Evolutionary conservation across 2,797 vertebrate species (phyloP), one percentile per base, ranked within the genome.

Genomic region (Garrulus glandarius): DNA sequence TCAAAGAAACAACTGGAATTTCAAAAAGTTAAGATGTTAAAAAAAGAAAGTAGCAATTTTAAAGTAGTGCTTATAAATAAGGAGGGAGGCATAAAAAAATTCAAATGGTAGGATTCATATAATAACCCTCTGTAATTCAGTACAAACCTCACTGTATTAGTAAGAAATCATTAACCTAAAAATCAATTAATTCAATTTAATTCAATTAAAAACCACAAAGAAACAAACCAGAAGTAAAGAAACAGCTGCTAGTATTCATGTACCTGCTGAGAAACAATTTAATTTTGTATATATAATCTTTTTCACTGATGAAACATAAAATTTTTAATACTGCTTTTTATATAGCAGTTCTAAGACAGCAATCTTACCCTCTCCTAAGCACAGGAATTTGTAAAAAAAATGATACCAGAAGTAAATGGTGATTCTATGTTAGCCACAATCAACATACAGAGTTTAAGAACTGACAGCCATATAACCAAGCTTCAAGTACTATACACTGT

Each of bases 301-400:
- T 84, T 43, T 46, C 5, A 68, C 6, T 46, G 9, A 72, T 5
- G 0, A 75, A 55, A 24, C 0, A 0, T 11, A 74, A 23, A 1
- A 24, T 53, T 64, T 68, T 5, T 20, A 67, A 30, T 36, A 49
- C 8, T 44, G 15, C 14, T 75, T 76, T 82, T 56, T 32, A 59
- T 21, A 2, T 14, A n/a, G 43, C 23, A 52, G 18, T 43, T 59
- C 39, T 43, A 26, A 8, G 24, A 70, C 24, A 84, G 49, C 22
- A 81, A 1, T 36, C 46, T 72, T 64, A 64, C 36, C 16, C 26
- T 36, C 52, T 46, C 32, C 57, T 82, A 68, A 47, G 18, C 22
- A 68, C 2, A 30, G 4, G 8, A 20, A 1, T 68, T 14, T 34
- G 3, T 9, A 18, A 24, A 63, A 85, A 75, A 65, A 56, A 39